Conservation (phyloP, 2,113 vertebrate species). For the Solenodon paradoxus region DNA sequence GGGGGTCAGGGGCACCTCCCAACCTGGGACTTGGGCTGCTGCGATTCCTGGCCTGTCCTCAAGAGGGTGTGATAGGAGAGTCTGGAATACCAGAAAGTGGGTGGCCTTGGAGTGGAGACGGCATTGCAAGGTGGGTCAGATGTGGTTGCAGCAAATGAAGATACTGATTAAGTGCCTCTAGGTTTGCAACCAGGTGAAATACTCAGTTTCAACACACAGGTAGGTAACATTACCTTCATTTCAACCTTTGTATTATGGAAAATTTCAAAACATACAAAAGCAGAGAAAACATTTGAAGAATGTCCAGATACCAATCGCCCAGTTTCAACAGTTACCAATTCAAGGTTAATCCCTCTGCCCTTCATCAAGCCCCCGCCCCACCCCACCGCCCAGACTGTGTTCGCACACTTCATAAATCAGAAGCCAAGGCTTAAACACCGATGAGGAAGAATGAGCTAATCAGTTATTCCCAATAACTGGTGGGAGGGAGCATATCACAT, state of each 20-base stretch:
- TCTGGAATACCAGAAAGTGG: background rate
- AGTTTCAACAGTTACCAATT: background rate
- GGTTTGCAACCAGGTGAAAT: background rate
- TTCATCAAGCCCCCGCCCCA: background rate
- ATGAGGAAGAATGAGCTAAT: background rate
- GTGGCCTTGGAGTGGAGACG: background rate
- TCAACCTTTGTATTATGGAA: background rate
- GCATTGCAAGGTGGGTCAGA: background rate
- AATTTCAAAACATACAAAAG: background rate
- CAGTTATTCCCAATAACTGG: background rate
- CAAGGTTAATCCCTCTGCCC: background rate
- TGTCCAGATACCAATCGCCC: no score
- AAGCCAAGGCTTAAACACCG: background rate
- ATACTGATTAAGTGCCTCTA: background rate
- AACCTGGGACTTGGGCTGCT: background rate
- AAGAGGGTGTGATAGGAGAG: background rate
- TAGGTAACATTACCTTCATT: background rate
- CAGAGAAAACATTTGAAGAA: background rate
- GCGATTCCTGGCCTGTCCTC: background rate
- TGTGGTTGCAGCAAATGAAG: background rate
- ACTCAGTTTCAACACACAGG: background rate
- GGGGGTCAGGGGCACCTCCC: background rate
- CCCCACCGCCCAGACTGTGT: background rate
- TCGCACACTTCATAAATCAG: background rate
- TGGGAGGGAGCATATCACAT: background rate